These are phyloP conservation scores for Cavia porcellus DNA, from an alignment of 2,113 vertebrate species.

Conservation along the genomic window DNA sequence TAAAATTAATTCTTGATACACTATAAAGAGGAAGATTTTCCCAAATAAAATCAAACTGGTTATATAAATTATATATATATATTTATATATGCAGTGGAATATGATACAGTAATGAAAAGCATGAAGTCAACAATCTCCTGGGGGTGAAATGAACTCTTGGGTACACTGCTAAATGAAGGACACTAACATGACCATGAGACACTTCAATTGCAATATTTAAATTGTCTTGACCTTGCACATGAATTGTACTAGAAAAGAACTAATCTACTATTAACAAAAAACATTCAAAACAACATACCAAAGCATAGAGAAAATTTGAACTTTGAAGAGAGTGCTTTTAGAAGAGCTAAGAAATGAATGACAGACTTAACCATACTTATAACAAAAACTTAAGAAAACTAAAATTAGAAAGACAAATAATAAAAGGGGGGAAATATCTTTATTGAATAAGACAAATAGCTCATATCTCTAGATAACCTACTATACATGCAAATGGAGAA, in stretches of 20 bases:
- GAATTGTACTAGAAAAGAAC: not conserved
- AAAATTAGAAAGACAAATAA: slow-evolving; percentile 44
- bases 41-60: slow-evolving; percentile 44
- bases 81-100: not conserved
- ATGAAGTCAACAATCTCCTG: not conserved
- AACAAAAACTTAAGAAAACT: slow-evolving; percentile 5
- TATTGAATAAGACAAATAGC: not conserved
- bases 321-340: not conserved
- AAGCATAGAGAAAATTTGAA: slow-evolving; percentile 7
- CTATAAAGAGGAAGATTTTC: not conserved
- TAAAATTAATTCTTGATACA: slow-evolving; percentile 40
- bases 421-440: not conserved
- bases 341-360: not conserved
- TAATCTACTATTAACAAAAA: slow-evolving; percentile 12
- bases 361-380: not conserved
- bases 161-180: not conserved
- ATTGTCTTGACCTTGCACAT: not conserved
- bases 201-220: not conserved
- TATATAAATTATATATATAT: not conserved
- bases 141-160: not conserved
- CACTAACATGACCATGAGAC: not conserved
- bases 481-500: not conserved
- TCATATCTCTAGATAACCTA: not conserved
- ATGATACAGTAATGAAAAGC: not conserved
- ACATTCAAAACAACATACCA: not conserved